Evolutionary conservation across 2,888 invertebrate species (phyloP).

Genomic region (Andrena flavipes): DNA sequence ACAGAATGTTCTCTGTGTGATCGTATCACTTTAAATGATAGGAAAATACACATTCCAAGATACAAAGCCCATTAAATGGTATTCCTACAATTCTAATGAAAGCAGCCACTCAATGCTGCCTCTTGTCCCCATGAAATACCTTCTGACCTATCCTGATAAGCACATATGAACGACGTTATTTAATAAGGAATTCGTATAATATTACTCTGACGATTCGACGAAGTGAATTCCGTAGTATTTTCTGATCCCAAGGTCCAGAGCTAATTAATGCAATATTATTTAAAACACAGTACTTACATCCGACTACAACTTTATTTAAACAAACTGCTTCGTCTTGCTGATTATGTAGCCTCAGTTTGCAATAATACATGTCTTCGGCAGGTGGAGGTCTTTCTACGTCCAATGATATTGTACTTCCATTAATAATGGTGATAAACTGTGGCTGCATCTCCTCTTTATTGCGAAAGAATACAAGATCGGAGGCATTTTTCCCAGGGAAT

Average conservation of each 20-base stretch:
- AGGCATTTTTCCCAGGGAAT: conserved; percentile 86
- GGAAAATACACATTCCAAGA: conserved; percentile 59
- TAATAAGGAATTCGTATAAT: conserved; percentile 43
- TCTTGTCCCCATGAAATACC: conserved; percentile 64
- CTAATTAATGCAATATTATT: not conserved
- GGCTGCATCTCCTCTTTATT: conserved; percentile 82
- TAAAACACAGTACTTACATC: conserved; percentile 85
- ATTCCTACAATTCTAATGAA: conserved; percentile 54
- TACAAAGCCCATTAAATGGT: conserved; percentile 43
- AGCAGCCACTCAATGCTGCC: conserved; percentile 58
- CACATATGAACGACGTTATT: conserved; percentile 61
- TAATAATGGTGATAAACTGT: conserved; percentile 86
- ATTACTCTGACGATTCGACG: conserved; percentile 14
- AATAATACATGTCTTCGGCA: conserved; percentile 86
- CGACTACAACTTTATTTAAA: conserved; percentile 86
- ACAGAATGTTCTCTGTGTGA: conserved; percentile 31
- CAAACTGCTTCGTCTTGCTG: conserved; percentile 84
- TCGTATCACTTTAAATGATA: conserved; percentile 54
- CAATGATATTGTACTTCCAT: conserved; percentile 88
- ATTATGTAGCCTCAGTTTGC: conserved; percentile 84
- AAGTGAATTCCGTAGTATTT: not conserved
- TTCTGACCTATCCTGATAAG: conserved; percentile 72
- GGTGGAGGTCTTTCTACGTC: conserved; percentile 86
- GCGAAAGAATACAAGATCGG: conserved; percentile 85
- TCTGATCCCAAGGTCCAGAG: not conserved